These are phyloP conservation scores for Pelecanoides urinatrix DNA, from an alignment of 2,113 vertebrate genomes.

Conservation along the genomic window DNA sequence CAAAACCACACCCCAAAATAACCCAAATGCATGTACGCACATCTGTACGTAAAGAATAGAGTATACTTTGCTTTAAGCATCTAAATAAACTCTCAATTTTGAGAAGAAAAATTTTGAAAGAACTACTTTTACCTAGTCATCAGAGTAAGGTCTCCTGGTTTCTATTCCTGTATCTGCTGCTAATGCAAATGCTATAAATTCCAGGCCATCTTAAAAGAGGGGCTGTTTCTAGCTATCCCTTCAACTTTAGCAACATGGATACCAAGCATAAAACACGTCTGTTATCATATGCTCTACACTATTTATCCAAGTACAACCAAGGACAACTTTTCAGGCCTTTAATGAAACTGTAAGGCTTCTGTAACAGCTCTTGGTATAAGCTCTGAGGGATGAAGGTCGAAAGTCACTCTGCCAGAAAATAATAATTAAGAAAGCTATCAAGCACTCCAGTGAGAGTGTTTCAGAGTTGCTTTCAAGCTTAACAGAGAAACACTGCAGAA, in stretches of 20 bases:
- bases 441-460: neutral
- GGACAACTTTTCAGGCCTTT: neutral
- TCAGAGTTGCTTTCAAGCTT: neutral
- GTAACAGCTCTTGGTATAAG: neutral
- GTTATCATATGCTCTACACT: neutral
- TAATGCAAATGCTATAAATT: neutral
- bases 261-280: neutral
- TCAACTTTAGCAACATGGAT: neutral
- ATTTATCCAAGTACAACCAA: neutral
- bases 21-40: neutral
- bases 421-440: neutral
- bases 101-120: neutral
- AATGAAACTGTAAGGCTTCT: neutral
- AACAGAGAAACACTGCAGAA: neutral
- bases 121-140: neutral
- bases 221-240: neutral
- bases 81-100: neutral
- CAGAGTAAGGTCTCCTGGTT: neutral
- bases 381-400: neutral
- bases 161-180: neutral
- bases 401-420: neutral
- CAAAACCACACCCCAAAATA: neutral
- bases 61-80: neutral
- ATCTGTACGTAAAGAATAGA: neutral
- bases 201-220: neutral